Evolutionary conservation across 2,888 invertebrate genomes (phyloP), one percentile per base, ranked within the genome.

Genomic region (Phyllotreta striolata): DNA sequence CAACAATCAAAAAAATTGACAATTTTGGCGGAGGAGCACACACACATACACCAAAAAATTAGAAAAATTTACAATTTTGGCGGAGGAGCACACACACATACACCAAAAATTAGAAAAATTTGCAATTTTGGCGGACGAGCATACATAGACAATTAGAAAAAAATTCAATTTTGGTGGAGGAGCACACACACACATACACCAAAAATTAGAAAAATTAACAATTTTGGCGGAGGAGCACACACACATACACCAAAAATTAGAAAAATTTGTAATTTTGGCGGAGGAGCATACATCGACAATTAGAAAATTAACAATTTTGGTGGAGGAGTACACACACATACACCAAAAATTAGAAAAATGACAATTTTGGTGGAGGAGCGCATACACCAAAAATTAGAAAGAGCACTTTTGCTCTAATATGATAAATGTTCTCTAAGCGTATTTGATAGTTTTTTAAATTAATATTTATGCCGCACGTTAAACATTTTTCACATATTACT

Each of bases 401-500:
- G 4, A 24, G 24, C n/a, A n/a, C n/a, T n/a, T n/a, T n/a, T n/a
- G n/a, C 24, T 24, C 24, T 4, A 24, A 3, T 24, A 24, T 24
- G 24, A 24, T 24, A 24, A 24, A 24, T 24, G 4, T 24, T n/a
- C n/a, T n/a, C 24, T 4, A 24, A 24, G 4, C 24, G 4, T 24
- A 24, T n/a, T n/a, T n/a, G n/a, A n/a, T 24, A 24, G 24, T 24
- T 24, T 24, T 24, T 24, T 4, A 4, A 24, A 1, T 24, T 24
- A 24, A 24, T 24, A 24, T 24, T 24, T 24, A 24, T 24, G 24
- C 24, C 24, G 49, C 12, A 49, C 8, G 14, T 41, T 58, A 58
- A 58, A 58, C 51, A 58, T 58, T 51, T 41, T 60, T 60, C 60
- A 43, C 44, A 3, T 13, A 38, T 40, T 38, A 54, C 51, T 59